A percentile compares a stretch with the other conserved stretches of the same genome.
Conservation (phyloP, 2,797 vertebrate genomes). For the Halcyon smyrnensis region DNA sequence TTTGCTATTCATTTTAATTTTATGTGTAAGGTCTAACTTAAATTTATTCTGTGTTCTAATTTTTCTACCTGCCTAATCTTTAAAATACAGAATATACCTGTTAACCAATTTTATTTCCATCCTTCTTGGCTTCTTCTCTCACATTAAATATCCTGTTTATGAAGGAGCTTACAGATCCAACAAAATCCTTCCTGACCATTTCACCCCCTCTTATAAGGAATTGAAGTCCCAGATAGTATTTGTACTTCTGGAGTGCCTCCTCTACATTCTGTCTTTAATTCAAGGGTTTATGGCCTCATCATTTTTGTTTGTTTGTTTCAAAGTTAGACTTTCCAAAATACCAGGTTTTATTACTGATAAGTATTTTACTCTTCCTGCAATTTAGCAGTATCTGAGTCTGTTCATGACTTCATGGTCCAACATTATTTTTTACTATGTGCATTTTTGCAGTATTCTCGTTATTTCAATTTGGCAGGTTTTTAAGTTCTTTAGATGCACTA, state of each 20-base stretch:
- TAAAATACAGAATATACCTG: not conserved
- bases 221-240: not conserved
- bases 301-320: not conserved
- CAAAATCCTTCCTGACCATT: not conserved
- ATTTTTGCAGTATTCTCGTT: not conserved
- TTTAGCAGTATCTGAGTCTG: not conserved
- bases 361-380: not conserved
- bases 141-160: not conserved
- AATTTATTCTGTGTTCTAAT: not conserved
- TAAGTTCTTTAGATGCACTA: not conserved
- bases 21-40: not conserved
- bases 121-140: not conserved
- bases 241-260: not conserved
- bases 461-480: not conserved
- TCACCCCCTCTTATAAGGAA: not conserved
- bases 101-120: not conserved
- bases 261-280: not conserved
- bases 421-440: not conserved
- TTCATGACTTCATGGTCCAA: not conserved
- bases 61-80: not conserved
- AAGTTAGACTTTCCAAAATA: not conserved
- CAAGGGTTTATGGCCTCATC: not conserved
- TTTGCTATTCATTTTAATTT: not conserved
- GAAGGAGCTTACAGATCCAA: not conserved
- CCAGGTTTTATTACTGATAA: not conserved